phyloP scores from a whole-genome alignment of 2,113 vertebrate species.

The Sialia sialis region DNA sequence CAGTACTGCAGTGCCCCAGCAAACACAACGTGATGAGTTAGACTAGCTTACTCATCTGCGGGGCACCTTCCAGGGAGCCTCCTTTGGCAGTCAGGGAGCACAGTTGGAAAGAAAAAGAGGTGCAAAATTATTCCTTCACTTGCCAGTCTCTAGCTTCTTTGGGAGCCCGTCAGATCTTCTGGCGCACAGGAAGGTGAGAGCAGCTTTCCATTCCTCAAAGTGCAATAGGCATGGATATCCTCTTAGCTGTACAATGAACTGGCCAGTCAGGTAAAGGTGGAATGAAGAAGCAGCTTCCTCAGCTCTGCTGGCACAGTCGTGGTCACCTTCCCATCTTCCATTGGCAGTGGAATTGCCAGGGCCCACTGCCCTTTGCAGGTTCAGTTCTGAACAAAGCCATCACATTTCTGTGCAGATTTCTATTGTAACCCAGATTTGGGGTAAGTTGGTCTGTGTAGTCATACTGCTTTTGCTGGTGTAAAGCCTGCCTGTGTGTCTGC shows the following conservation, averaged over 20 bases:
- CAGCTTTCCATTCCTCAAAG: background rate
- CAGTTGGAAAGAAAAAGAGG: background rate
- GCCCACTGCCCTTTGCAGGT: background rate
- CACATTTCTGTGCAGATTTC: no score
- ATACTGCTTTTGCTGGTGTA: background rate
- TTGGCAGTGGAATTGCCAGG: background rate
- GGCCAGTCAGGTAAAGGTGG: background rate
- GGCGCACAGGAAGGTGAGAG: background rate
- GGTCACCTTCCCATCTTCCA: background rate
- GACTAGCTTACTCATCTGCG: background rate
- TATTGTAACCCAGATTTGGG: fast-evolving
- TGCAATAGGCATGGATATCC: background rate
- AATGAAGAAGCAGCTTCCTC: background rate
- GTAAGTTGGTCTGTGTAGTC: background rate
- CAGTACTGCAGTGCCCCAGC: background rate
- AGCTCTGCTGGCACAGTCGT: background rate
- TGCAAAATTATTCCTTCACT: background rate
- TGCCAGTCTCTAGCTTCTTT: background rate
- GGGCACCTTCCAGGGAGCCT: background rate
- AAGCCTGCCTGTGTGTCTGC: background rate
- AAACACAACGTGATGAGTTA: background rate
- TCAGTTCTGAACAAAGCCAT: background rate
- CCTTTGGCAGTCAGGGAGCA: background rate
- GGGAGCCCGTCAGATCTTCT: background rate
- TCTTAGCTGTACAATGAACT: background rate